Evolutionary conservation across 1,140 invertebrate species (phyloP), one percentile per base, ranked within the genome.

Genomic region (Panonychus citri): DNA sequence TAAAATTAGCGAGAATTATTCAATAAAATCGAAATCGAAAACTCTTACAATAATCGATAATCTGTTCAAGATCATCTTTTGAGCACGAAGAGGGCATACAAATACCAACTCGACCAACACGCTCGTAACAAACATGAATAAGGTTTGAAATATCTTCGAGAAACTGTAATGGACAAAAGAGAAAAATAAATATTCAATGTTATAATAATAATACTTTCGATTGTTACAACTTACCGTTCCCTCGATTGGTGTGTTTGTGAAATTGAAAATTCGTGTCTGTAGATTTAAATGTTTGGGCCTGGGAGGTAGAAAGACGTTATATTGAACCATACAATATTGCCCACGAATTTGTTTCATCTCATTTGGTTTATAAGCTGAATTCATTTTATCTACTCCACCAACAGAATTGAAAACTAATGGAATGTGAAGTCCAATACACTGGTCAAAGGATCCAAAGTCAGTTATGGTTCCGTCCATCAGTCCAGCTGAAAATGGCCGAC

Each of bases 361-460:
- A n/a, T 34, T 24, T n/a, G 24, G 12, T 37, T 51, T 3, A 26
- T 15, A 51, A 27, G 24, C 19, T 34, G 21, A 37, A 15, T 24
- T 34, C 15, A 28, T 15, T 34, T 34, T 12, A 7, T 7, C 30
- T 34, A 34, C 12, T 34, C 5, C 5, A 34, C 30, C 30, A 34
- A 12, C 5, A 34, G 30, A 12, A 7, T 34, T 34, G 12, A 34
- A 7, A 7, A 7, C 12, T 34, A 34, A 12, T 7, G 30, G 30
- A 12, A 34, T 5, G 5, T 55, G 3, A 49, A 61, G 60, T 5
- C 49, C 52, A 3, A 63, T 51, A 30, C 62, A 63, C 24, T 63
- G 57, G 37, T 63, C 62, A 34, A 56, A 63, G 3, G 57, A 56
- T 15, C 62, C 62, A n/a, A 63, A 58, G 40, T 59, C 52, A 17